Evolutionary conservation across 2,888 invertebrate genomes (phyloP), one percentile per base, ranked within the genome.

Genomic region (Acleris cristana): DNA sequence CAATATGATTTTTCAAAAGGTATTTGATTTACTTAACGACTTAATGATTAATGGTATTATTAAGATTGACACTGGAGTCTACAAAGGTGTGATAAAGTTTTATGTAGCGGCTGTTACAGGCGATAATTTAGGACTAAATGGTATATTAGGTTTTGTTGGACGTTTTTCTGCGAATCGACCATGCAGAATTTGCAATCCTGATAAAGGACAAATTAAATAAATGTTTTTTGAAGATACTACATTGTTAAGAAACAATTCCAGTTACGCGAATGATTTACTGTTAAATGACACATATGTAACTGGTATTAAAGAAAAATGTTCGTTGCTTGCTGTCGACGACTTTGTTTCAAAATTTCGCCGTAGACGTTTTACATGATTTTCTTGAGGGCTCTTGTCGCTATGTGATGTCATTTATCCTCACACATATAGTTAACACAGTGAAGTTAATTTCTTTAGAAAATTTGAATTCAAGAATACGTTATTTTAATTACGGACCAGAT

Each of bases 311-410:
- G 49, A 59, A 51, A 30, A 30, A 49, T 51, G 59, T 23, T 18
- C 23, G 18, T 59, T 49, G 59, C 30, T 59, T 30, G 14, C 26
- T 12, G n/a, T 59, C 1, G 30, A 49, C 21, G 49, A 18, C 7
- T 48, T 51, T 59, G 16, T 59, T 59, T 59, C 3, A 51, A 34
- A 49, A 59, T 10, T 49, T 59, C 10, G 59, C 49, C n/a, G 59
- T 59, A 19, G 59, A 59, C 16, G 55, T 55, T 55, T 55, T 55
- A 55, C 55, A 55, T 40, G 55, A 55, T 34, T 55, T 14, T 30
- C 54, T 54, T 18, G 54, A 54, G 54, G 54, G 54, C 10, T 10
- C 54, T 30, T 54, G 54, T 54, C 54, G 54, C 4, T 54, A 54
- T 26, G 54, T 54, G 30, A 54, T 54, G 54, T 30, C 26, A 16